These are phyloP conservation scores for Rhynchotus rufescens DNA, from an alignment of 2,797 vertebrate species.

Conservation along the genomic window DNA sequence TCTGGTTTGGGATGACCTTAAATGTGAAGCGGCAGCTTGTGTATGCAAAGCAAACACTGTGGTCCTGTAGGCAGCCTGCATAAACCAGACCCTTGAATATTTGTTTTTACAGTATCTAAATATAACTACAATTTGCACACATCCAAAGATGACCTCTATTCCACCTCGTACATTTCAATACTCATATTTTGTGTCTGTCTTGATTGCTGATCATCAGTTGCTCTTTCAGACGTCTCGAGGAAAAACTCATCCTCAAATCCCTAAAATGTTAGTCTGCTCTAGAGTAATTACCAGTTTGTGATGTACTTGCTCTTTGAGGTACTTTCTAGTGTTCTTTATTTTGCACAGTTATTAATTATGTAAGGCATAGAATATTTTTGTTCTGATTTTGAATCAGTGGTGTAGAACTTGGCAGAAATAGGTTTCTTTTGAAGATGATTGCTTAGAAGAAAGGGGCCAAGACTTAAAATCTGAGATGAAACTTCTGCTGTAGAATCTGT, in stretches of 20 bases:
- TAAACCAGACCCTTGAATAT: background rate
- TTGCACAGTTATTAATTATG: background rate
- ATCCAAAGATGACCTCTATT: background rate
- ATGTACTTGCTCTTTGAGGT: constrained; percentile 8
- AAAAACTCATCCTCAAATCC: background rate
- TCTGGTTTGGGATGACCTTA: background rate
- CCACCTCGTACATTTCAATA: background rate
- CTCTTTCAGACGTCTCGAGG: background rate
- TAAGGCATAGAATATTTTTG: background rate
- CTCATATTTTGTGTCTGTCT: background rate
- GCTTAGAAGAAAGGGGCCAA: background rate
- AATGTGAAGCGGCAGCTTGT: background rate
- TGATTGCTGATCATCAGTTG: background rate
- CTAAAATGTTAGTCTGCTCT: background rate
- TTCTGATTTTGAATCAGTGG: background rate
- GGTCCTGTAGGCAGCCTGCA: background rate
- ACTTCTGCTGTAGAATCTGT: background rate
- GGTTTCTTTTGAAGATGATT: background rate
- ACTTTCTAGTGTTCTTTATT: background rate
- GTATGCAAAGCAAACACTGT: background rate
- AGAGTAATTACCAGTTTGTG: constrained; percentile 7
- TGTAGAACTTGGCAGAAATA: background rate
- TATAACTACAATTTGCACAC: background rate
- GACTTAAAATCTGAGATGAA: background rate
- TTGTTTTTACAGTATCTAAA: background rate